Conservation (phyloP, 2,888 invertebrate species). For the Therioaphis trifolii region DNA sequence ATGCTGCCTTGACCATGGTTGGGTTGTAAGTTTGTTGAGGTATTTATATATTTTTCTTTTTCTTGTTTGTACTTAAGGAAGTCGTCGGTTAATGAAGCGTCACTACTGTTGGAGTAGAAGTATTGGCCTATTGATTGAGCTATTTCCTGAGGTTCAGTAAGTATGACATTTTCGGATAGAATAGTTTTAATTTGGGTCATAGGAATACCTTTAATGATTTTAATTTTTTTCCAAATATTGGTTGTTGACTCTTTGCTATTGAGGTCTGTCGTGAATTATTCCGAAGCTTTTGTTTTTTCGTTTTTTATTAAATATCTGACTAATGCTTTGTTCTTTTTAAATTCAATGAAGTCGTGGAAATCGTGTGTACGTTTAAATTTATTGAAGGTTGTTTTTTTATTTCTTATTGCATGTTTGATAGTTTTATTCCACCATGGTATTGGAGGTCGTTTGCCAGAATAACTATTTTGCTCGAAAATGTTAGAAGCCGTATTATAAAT, state of each 20-base stretch:
- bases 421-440: slow-evolving; percentile 8
- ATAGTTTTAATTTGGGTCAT: no score
- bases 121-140: no score
- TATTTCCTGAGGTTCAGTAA: no score
- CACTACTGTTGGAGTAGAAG: no score
- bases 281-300: slow-evolving; percentile 12
- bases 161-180: no score
- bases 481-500: no score
- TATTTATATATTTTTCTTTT: no score
- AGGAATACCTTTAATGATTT: background rate
- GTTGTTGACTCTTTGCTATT: background rate
- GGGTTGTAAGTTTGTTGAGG: no score
- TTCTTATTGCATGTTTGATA: slow-evolving; percentile 1
- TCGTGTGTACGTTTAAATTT: background rate
- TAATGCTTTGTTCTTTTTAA: slow-evolving; percentile 26
- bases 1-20: no score
- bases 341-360: slow-evolving; percentile 9
- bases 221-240: slow-evolving; percentile 3
- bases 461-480: background rate
- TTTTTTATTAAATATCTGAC: slow-evolving; percentile 24
- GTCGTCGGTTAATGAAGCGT: no score
- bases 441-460: background rate
- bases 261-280: background rate
- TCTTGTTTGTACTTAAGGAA: no score
- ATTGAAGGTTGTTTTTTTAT: slow-evolving; percentile 2